Evolutionary conservation across 2,888 invertebrate genomes (phyloP).

Genomic region (Cosmopolites sordidus): DNA sequence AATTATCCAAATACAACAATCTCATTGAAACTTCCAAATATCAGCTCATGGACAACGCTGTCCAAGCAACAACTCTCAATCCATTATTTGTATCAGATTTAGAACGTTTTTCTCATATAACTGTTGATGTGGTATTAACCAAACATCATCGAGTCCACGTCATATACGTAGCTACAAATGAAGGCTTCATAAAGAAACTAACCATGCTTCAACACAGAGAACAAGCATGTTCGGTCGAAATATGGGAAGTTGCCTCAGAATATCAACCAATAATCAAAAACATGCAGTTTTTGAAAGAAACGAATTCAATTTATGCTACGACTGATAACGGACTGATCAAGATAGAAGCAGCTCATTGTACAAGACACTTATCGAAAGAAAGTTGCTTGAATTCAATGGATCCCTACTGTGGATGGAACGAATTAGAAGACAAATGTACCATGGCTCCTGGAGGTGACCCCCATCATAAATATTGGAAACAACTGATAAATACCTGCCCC

Average conservation of each 20-base stretch:
- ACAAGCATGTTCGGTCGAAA: constrained; percentile 79
- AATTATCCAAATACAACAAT: constrained; percentile 41
- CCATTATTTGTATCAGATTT: constrained; percentile 69
- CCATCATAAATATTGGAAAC: constrained; percentile 66
- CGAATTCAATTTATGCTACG: constrained; percentile 76
- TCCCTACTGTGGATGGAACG: constrained; percentile 94
- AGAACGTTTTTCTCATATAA: constrained; percentile 72
- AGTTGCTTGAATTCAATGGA: constrained; percentile 82
- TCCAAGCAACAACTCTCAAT: constrained; percentile 66
- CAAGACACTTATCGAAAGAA: constrained; percentile 62
- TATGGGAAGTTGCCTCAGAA: constrained; percentile 67
- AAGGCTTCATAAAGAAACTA: constrained; percentile 75
- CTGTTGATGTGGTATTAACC: constrained; percentile 74
- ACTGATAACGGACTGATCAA: constrained; percentile 65
- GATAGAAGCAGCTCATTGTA: constrained; percentile 74
- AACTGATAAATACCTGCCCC: constrained; percentile 68
- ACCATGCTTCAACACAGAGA: constrained; percentile 65
- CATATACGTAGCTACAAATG: constrained; percentile 74
- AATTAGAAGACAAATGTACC: constrained; percentile 67
- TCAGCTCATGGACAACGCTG: constrained; percentile 83
- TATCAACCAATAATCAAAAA: constrained; percentile 56
- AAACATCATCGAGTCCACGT: constrained; percentile 71
- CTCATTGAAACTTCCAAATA: constrained; percentile 67
- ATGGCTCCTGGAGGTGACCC: constrained; percentile 63
- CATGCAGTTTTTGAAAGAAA: constrained; percentile 76